Evolutionary conservation across 2,113 vertebrate genomes (phyloP).

Genomic region (Crotophaga sulcirostris): DNA sequence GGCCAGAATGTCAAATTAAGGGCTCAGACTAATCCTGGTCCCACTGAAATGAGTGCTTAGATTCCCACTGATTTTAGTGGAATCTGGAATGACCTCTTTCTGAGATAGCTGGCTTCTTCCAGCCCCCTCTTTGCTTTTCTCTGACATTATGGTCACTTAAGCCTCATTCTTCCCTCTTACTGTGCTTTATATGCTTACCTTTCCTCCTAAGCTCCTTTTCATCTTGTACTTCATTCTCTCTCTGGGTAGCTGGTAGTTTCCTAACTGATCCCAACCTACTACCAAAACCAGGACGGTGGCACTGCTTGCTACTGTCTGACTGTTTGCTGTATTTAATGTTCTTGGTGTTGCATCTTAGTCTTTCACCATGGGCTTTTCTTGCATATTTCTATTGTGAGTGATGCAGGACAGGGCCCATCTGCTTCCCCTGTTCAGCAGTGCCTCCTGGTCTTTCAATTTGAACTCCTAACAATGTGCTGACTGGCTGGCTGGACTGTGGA

Average conservation of each 20-base stretch:
- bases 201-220: not conserved
- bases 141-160: not conserved
- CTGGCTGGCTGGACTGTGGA: not conserved
- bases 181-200: not conserved
- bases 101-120: not conserved
- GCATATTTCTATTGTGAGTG: not conserved
- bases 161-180: not conserved
- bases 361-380: not conserved
- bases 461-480: not conserved
- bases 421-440: not conserved
- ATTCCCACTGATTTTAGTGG: not conserved
- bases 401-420: not conserved
- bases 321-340: not conserved
- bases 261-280: not conserved
- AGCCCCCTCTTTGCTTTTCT: not conserved
- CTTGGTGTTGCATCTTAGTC: not conserved
- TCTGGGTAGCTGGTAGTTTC: not conserved
- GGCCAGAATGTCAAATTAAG: constrained; percentile 43
- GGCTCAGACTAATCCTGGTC: not conserved
- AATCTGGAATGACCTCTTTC: not conserved
- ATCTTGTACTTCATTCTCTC: not conserved
- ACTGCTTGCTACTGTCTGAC: not conserved
- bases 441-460: not conserved
- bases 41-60: not conserved
- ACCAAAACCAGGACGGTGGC: not conserved